Evolutionary conservation across 1,140 invertebrate genomes (phyloP).

Genomic region (Choristoneura fumiferana): DNA sequence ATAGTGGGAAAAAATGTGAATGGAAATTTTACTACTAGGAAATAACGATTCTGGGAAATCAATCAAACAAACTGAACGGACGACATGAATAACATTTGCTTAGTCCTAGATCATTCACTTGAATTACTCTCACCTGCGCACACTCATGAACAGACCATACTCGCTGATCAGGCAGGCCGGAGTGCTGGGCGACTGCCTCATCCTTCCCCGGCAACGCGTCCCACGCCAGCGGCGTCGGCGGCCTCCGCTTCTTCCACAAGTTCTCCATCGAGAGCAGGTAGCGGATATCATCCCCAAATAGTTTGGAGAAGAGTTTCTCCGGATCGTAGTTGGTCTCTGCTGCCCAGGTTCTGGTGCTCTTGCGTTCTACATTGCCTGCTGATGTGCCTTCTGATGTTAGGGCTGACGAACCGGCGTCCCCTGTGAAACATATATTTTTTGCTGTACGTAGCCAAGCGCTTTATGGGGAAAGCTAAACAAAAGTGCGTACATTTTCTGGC

Average conservation of each 20-base stretch:
- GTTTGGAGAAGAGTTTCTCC: constrained; percentile 90
- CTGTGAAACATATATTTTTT: neutral
- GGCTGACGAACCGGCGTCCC: constrained; percentile 69
- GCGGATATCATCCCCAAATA: constrained; percentile 97
- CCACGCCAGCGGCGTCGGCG: constrained; percentile 90
- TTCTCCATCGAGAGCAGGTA: constrained; percentile 97
- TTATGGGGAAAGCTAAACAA: no score
- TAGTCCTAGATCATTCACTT: no score
- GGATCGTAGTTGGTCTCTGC: constrained; percentile 90
- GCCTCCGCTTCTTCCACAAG: constrained; percentile 92
- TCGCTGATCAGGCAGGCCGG: constrained; percentile 84
- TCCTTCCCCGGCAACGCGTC: constrained; percentile 82
- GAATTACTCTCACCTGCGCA: constrained; percentile 61
- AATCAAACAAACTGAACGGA: no score
- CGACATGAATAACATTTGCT: no score
- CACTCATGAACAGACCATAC: constrained; percentile 88
- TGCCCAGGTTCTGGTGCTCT: constrained; percentile 95
- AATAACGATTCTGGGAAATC: constrained; percentile 11
- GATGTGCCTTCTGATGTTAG: constrained; percentile 52
- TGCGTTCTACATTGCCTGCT: constrained; percentile 86
- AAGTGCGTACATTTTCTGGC: no score
- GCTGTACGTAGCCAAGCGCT: no score
- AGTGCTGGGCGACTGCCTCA: constrained; percentile 54
- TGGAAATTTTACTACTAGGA: no score
- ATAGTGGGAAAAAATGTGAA: no score